Percentiles rank a stretch among this genome's conserved stretches.
These are phyloP conservation scores for Carposina sasakii DNA, from an alignment of 1,140 invertebrate genomes.

Conservation along the genomic window DNA sequence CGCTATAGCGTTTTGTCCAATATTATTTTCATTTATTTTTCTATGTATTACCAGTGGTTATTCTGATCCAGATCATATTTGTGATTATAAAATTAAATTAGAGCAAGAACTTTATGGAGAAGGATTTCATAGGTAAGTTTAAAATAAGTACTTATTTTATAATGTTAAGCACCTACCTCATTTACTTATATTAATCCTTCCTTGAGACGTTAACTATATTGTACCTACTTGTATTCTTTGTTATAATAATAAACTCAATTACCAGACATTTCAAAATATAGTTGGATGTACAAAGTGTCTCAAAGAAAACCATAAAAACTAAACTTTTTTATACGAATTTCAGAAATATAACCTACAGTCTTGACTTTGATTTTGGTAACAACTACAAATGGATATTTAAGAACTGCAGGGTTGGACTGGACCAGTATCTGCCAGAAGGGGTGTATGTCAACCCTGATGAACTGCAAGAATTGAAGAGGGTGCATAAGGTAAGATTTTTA, in stretches of 20 bases:
- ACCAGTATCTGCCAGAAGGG: constrained; percentile 39
- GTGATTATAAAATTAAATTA: constrained; percentile 43
- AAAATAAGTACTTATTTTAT: no score
- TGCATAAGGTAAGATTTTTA: constrained; percentile 21
- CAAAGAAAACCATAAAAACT: no score
- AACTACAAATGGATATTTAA: constrained; percentile 31
- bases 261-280: no score
- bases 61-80: constrained; percentile 16
- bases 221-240: no score
- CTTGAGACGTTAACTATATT: no score
- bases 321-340: no score
- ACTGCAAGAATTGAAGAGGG: constrained; percentile 31
- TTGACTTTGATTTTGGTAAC: constrained; percentile 31
- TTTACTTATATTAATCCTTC: no score
- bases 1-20: no score
- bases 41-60: constrained; percentile 8
- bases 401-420: constrained; percentile 37
- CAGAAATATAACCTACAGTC: constrained; percentile 46
- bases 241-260: no score
- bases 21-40: no score
- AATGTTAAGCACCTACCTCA: no score
- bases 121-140: constrained; percentile 56
- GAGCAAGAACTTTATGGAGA: constrained; percentile 41
- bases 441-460: constrained; percentile 48
- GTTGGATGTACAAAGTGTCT: no score